phyloP scores from a whole-genome alignment of 1,140 invertebrate species.

The Belonocnema kinseyi region DNA sequence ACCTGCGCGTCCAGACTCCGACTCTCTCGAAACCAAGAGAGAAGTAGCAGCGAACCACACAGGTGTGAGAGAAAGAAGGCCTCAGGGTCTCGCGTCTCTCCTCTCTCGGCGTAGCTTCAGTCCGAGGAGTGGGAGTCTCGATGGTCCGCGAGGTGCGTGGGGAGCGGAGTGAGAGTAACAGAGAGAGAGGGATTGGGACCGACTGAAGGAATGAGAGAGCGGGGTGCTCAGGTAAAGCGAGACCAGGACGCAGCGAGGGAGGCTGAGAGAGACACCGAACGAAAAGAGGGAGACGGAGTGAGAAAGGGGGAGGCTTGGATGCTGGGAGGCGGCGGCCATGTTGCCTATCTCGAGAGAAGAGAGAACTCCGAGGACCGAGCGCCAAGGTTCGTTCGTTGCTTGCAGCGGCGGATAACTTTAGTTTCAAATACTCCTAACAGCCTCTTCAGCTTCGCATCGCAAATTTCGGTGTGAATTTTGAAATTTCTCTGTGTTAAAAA shows the following conservation, averaged over 20 bases:
- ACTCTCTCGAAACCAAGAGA: conserved; percentile 49
- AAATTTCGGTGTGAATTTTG: conserved; percentile 32
- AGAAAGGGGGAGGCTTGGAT: conserved; percentile 65
- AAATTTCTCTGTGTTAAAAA: conserved; percentile 45
- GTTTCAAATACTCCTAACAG: conserved; percentile 50
- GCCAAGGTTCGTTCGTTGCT: conserved; percentile 71
- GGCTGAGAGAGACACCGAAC: conserved; percentile 40
- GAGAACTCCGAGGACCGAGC: conserved; percentile 72
- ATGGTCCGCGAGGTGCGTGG: conserved; percentile 54
- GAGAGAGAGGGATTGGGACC: conserved; percentile 17
- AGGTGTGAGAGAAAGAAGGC: conserved; percentile 30
- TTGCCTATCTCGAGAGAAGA: conserved; percentile 73
- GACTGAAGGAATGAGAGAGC: conserved; percentile 36
- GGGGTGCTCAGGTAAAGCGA: conserved; percentile 40
- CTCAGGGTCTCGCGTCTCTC: conserved; percentile 37
- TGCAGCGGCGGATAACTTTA: conserved; percentile 67
- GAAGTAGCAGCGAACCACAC: conserved; percentile 34
- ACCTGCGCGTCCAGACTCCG: conserved; percentile 61
- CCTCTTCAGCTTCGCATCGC: conserved; percentile 37
- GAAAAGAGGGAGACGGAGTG: conserved; percentile 40
- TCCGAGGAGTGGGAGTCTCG: conserved; percentile 49
- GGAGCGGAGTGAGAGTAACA: conserved; percentile 44
- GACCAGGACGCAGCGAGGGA: conserved; percentile 36
- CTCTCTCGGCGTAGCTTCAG: conserved; percentile 40
- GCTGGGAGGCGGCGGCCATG: conserved; percentile 74